Base-by-base conservation (phyloP, 2,888 invertebrate species). In the Drosophila demipolita region DNA sequence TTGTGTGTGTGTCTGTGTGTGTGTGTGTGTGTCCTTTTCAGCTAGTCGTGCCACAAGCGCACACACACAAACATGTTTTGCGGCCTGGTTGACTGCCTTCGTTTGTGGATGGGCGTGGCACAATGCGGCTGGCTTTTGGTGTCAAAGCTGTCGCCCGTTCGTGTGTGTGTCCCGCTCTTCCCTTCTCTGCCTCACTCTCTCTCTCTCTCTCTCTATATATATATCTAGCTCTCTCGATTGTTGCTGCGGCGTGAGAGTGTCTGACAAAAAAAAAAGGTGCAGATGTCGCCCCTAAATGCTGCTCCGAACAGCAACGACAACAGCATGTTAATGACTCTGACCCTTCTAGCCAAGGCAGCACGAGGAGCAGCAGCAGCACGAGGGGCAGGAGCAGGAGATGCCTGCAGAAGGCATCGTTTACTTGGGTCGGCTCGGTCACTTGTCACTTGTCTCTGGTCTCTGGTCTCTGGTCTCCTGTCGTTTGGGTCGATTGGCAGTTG, bases 281-380 rank as follows among this genome's bases (percentile, higher is more conserved):
- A 86, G 86, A 86, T 86, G 89, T 84, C 84, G 85, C 74, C 85
- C 75, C 75, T 79, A 80, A 87, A 80, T 84, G 87, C 80, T 84
- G 74, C 70, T 63, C 35, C 40, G 59, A 68, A 53, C 77, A 66
- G 53, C 83, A 78, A 79, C 73, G 79, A 88, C 83, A 86, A 86
- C 88, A 89, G 73, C 80, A 88, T 88, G 90, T 88, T 88, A 88
- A 88, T 88, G 87, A 88, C 87, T 90, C 80, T 88, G 88, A 89
- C 87, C 87, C 90, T 76, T 85, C 61, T 63, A 62, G 61, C 57
- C 50, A 23, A 36, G 48, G 23, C 49, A 53, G 33, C n/a, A 54
- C 23, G 33, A 54, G 35, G 33, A 50, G 32, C 11, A 49, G 52
- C 50, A 35, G 35, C 15, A 36, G 15, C n/a, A 49, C 49, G 7